phyloP scores from a whole-genome alignment of 2,888 invertebrate genomes.

The Drosophila lacicola region DNA sequence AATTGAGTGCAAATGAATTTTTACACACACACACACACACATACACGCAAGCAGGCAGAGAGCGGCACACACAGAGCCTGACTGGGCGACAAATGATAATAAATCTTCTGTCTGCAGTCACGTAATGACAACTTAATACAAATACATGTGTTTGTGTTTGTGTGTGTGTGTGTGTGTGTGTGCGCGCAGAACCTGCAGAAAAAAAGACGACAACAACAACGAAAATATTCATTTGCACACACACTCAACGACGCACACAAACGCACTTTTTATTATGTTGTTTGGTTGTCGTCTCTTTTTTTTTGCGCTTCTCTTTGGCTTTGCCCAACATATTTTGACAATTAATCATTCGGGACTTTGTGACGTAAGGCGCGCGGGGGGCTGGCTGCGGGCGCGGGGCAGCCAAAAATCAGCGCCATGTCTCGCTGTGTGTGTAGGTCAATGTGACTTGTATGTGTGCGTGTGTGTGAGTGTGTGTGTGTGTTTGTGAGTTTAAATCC shows the following conservation, averaged over 20 bases:
- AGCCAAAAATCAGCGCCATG: constrained; percentile 68
- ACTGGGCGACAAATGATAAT: constrained; percentile 70
- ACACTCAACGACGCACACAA: constrained; percentile 34
- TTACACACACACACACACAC: constrained; percentile 28
- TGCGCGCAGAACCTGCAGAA: constrained; percentile 34
- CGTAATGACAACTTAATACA: constrained; percentile 84
- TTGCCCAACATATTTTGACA: constrained; percentile 77
- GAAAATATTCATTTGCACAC: constrained; percentile 54
- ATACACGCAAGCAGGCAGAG: constrained; percentile 2
- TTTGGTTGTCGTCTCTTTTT: constrained; percentile 43
- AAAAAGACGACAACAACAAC: constrained; percentile 1
- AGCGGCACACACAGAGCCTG: background rate
- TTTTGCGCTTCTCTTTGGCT: constrained; percentile 41
- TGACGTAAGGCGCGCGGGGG: constrained; percentile 5
- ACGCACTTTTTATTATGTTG: constrained; percentile 77
- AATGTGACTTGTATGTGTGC: constrained; percentile 55
- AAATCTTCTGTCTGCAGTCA: constrained; percentile 83
- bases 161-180: constrained; percentile 20
- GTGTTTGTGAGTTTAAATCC: constrained; percentile 4
- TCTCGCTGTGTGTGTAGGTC: constrained; percentile 60
- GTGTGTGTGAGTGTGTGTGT: constrained; percentile 36
- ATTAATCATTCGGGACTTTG: constrained; percentile 75
- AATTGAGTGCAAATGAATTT: constrained; percentile 60
- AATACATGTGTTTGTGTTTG: constrained; percentile 65
- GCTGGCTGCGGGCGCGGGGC: background rate